phyloP scores from a whole-genome alignment of 2,888 invertebrate genomes.

The Diaperis boleti region DNA sequence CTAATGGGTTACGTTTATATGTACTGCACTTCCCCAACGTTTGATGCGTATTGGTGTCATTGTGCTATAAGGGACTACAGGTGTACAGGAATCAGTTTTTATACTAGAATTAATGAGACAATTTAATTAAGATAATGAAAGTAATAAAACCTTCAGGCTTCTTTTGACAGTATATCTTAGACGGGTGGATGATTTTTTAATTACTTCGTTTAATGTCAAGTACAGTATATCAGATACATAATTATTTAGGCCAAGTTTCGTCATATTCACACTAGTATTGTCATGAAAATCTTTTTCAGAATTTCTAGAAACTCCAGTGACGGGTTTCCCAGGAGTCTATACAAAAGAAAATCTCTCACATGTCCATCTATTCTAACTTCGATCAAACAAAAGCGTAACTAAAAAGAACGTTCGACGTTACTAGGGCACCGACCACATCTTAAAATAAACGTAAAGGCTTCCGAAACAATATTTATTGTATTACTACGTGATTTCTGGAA shows the following conservation, averaged over 20 bases:
- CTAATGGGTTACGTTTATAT: too few relatives aligned
- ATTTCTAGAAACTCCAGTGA: background rate
- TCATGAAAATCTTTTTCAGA: background rate
- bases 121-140: background rate
- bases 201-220: too few relatives aligned
- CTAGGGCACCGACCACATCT: background rate
- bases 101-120: background rate
- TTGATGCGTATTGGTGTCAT: background rate
- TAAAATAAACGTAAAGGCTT: background rate
- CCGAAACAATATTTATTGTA: background rate
- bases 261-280: too few relatives aligned
- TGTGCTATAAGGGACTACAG: background rate
- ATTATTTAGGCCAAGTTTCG: too few relatives aligned
- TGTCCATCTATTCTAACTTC: background rate
- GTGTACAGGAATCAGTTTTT: conserved; percentile 3
- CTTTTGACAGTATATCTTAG: background rate
- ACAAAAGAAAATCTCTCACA: background rate
- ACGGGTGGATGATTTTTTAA: background rate
- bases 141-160: background rate
- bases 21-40: background rate
- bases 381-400: background rate
- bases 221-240: too few relatives aligned
- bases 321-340: background rate
- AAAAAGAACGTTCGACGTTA: background rate
- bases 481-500: background rate